Percentiles rank a stretch among this genome's conserved stretches.
Conservation (phyloP, 2,113 vertebrate genomes). For the Cyanoliseus patagonus region DNA sequence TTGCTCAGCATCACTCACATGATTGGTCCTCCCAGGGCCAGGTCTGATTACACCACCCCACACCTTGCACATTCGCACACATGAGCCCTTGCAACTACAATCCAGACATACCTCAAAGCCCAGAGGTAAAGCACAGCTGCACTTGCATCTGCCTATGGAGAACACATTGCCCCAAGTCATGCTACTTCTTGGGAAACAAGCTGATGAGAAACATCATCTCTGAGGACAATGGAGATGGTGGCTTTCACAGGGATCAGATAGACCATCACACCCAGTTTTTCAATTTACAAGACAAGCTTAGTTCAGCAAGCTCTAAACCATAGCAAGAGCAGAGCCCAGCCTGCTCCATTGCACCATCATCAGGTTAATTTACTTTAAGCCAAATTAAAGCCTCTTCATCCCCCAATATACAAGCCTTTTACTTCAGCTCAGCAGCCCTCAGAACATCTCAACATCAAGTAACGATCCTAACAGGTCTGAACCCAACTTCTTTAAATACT, state of each 20-base stretch:
- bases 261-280: neutral
- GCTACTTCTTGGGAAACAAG: neutral
- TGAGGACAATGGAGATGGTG: neutral
- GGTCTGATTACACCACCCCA: fast-evolving
- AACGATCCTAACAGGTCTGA: neutral
- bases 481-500: neutral
- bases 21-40: neutral
- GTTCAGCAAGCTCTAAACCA: neutral
- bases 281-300: neutral
- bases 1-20: neutral
- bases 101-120: neutral
- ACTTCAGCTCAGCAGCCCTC: neutral
- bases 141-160: neutral
- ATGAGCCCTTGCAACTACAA: neutral
- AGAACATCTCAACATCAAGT: neutral
- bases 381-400: neutral
- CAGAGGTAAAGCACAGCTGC: neutral
- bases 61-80: no score
- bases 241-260: neutral
- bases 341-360: neutral
- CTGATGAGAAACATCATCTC: neutral
- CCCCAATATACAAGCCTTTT: neutral
- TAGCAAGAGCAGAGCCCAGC: neutral
- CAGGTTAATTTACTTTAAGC: neutral
- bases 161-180: fast-evolving